Evolutionary conservation across 2,888 invertebrate species (phyloP), one percentile per base, ranked within the genome.

Genomic region (Ormyrus pomaceus): DNA sequence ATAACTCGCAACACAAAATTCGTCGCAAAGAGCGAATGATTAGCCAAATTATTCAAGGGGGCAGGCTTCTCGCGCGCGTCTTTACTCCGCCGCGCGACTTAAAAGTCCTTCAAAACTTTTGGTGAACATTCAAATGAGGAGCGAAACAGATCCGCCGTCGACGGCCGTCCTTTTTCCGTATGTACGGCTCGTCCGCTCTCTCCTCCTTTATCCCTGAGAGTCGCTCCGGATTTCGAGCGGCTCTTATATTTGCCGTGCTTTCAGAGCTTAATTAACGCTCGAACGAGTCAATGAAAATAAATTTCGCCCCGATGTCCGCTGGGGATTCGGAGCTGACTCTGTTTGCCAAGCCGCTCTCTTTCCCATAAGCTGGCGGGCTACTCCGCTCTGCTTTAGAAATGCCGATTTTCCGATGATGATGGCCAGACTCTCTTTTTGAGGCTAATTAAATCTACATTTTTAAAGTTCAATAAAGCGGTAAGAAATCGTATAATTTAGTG

Each of bases 221-320:
- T 69, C 13, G 53, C 50, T 50, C 55, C 45, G 48, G 78, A 13
- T 45, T 53, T 61, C 65, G 58, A 61, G 66, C 19, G 70, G 45
- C 59, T 74, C 81, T 80, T 78, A 73, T 83, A 78, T 82, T 82
- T 80, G 82, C 73, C 70, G 58, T 76, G 83, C 81, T 82, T 82
- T 83, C 82, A 82, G 73, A 68, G 73, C 76, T 82, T 83, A 82
- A 83, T 83, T 79, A 82, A 79, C 73, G 82, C 77, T 79, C 77
- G 69, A 70, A 69, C 70, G 77, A 77, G 77, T 65, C 77, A 65
- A 82, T 79, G 79, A 64, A 79, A 81, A 81, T 81, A 79, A 76
- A 81, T 79, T 77, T 77, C 55, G 34, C 34, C 9, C 64, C 74
- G 61, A 59, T 70, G 74, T 53, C 64, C 81, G 50, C 48, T 62